phyloP scores from a whole-genome alignment of 2,113 vertebrate species.

The Sinocyclocheilus grahami region DNA sequence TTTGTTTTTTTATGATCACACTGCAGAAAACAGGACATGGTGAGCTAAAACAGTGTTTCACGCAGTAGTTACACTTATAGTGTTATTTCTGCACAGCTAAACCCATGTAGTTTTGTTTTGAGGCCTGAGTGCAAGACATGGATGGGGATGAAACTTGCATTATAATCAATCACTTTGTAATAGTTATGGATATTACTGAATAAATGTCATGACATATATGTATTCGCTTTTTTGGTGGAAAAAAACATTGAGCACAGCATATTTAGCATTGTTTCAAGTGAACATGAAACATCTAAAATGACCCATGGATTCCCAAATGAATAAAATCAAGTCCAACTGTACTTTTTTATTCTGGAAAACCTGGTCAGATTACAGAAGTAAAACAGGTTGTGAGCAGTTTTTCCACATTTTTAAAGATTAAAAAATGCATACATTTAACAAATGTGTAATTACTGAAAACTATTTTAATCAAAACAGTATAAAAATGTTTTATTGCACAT shows the following conservation, averaged over 20 bases:
- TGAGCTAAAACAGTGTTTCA: conserved; percentile 40
- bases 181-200: conserved; percentile 8
- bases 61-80: neutral
- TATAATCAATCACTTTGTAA: conserved; percentile 29
- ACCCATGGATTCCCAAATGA: neutral
- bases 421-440: neutral
- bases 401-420: neutral
- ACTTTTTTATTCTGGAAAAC: neutral
- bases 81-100: conserved; percentile 27
- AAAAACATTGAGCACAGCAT: neutral
- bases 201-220: neutral
- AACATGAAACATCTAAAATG: neutral
- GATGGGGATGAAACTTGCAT: neutral
- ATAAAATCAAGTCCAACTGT: neutral
- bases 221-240: neutral
- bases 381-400: neutral
- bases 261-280: neutral
- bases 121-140: neutral
- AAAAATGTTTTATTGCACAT: neutral
- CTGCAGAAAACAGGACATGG: conserved; percentile 33
- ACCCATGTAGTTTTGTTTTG: neutral
- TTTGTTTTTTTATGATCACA: conserved; percentile 1
- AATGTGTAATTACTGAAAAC: neutral
- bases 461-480: neutral
- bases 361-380: neutral